Conservation (phyloP, 2,113 vertebrate genomes). For the zebrafish (Danio rerio) region DNA sequence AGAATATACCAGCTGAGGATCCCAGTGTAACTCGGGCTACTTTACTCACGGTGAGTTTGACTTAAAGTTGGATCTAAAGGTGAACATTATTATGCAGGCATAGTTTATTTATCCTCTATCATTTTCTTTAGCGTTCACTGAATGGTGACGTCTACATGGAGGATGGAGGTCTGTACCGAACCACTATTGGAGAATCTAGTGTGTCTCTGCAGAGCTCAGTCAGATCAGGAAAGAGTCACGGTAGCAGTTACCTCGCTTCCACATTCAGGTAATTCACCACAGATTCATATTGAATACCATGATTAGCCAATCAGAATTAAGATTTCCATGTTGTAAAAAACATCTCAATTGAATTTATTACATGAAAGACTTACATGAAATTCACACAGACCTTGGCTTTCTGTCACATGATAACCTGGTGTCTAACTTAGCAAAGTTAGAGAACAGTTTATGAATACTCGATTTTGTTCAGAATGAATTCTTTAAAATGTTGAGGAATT, state of each 20-base stretch:
- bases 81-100: neutral
- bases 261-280: constrained; percentile 78
- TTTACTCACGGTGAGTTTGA: constrained; percentile 68
- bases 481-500: too few species aligned
- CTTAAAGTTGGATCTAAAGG: neutral
- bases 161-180: constrained; percentile 83
- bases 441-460: too few species aligned
- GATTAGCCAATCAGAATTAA: neutral
- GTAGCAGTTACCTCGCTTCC: constrained; percentile 78
- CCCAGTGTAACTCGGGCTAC: constrained; percentile 79
- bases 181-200: constrained; percentile 84
- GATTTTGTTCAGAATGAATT: too few species aligned
- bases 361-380: too few species aligned
- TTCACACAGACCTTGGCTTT: too few species aligned
- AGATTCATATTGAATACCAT: neutral
- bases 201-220: constrained; percentile 84
- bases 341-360: too few species aligned
- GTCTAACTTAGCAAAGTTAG: too few species aligned
- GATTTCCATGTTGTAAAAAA: too few species aligned
- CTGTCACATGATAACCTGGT: too few species aligned
- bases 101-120: neutral
- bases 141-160: constrained; percentile 83
- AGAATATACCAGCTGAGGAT: constrained; percentile 80
- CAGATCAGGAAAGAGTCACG: constrained; percentile 81
- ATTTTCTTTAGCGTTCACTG: constrained; percentile 80